Base-by-base conservation (phyloP, 2,888 invertebrate genomes). In the Drosophila koepferae region DNA sequence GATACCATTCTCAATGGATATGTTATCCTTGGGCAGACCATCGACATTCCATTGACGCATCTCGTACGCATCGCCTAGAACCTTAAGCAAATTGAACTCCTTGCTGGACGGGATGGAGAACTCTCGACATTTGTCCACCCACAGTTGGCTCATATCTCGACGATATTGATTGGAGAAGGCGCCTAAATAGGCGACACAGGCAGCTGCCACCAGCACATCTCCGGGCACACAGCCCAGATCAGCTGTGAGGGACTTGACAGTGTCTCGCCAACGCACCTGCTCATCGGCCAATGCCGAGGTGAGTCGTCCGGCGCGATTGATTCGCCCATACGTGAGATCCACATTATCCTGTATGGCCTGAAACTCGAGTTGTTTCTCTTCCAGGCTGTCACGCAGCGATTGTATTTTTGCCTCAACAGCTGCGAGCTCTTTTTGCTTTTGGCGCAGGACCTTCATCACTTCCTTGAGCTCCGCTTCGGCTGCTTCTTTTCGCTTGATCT, bases 1-100 rank as follows among this genome's bases (percentile, higher is more conserved):
- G 74, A 99, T 96, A 10, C 97, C 98, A 93, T 98, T 99, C 93
- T 98, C 98, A 3, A 97, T 97, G 12, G 98, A 98, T 64, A 98
- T 96, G 40, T 95, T 94, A 92, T 99, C 98, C 74, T 97, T 95
- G 0, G 99, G 99, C 59, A 99, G 93, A 0, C 98, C 98, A 87
- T 96, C 96, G 28, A 97, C 95, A 92, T 97, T 98, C 98, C 98
- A 99, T 60, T 95, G 95, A 20, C 98, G 96, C 79, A 98, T 96
- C 87, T 97, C 97, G 89, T 96, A 98, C 0, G 97, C 95, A 91
- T 98, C 97, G 7, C 97, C 97, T 89, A 97, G 94, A 53, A 96
- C 95, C 55, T 94, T 94, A 77, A 95, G 95, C 74, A 96, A 94
- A 93, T 96, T 97, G 93, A 92, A 96, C 28, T 94, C 94, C 6